Base-by-base conservation (phyloP, 1,140 invertebrate species). In the Steinernema khuongi region DNA sequence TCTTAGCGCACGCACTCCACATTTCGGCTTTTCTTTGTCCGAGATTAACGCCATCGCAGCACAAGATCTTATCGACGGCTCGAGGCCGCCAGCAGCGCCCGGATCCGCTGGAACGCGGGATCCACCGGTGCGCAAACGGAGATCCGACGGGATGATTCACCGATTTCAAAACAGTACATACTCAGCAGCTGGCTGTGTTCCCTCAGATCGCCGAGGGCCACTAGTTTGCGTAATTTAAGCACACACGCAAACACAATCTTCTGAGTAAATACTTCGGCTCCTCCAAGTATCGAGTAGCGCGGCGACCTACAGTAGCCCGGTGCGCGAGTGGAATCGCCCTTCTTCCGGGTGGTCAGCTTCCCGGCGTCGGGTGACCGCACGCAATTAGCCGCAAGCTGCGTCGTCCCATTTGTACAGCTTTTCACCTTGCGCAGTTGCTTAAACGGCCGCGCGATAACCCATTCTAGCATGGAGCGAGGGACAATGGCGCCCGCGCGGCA, bases 361-460 rank as follows among this genome's bases (percentile, higher is more conserved):
- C 50, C 11, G 4, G 11, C 50, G 50, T 60, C 50, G 50, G 50
- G 14, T 60, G 50, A 60, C 50, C 50, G 50, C 11, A 60, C 50
- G 50, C 50, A 60, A 60, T 60, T 60, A 60, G 50, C 50, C 11
- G 50, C 50, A 60, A 60, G 50, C 50, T 60, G 50, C 50, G 11
- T 60, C 50, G n/a, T n/a, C 50, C 22, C 50, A 60, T 60, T 60
- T 60, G 50, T 60, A 60, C 50, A 60, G 50, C 50, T 60, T 60
- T 60, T 60, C 50, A 60, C 50, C 50, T 60, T 60, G 50, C 50
- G 50, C 50, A 60, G 50, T 60, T 60, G 50, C 50, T 26, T 60
- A 60, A 60, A 60, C 50, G 50, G 19, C 50, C 50, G 50, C 50
- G 50, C 50, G 50, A 60, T 60, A 60, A 60, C 50, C 50, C 19